Evolutionary conservation across 2,888 invertebrate genomes (phyloP).

Genomic region (Boloria selene): DNA sequence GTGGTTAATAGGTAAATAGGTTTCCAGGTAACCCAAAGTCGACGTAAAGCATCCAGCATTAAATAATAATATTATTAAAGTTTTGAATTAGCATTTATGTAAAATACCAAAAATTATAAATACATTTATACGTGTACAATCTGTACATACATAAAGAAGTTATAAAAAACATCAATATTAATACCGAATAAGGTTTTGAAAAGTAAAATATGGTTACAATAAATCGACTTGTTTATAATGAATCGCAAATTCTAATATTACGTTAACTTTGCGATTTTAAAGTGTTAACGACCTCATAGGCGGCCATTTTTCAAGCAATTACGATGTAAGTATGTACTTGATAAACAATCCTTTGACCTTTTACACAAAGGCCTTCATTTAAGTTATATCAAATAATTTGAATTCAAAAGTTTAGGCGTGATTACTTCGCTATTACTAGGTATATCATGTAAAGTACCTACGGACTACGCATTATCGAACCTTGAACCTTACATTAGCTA

Average conservation of each 20-base stretch:
- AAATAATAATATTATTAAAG: no score
- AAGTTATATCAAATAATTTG: neutral
- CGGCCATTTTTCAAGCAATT: slow-evolving; percentile 6
- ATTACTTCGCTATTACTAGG: no score
- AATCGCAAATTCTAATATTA: slow-evolving; percentile 21
- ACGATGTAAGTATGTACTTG: neutral
- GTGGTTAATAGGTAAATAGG: no score
- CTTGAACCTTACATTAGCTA: neutral
- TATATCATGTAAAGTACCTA: no score
- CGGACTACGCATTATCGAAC: neutral
- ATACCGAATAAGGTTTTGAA: slow-evolving; percentile 4
- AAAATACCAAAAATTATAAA: no score
- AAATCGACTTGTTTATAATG: slow-evolving; percentile 10
- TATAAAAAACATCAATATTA: neutral
- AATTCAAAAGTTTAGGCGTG: neutral
- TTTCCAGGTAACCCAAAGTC: no score
- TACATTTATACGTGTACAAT: no score
- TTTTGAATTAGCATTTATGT: no score
- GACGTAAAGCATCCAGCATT: no score
- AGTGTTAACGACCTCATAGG: slow-evolving; percentile 20
- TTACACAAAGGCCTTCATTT: neutral
- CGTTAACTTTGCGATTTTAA: slow-evolving; percentile 7
- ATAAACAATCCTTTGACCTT: neutral
- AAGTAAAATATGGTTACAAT: slow-evolving; percentile 1
- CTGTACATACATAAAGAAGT: no score